Evolutionary conservation across 2,113 vertebrate genomes (phyloP), one percentile per base, ranked within the genome.

Genomic region (Mirounga angustirostris): DNA sequence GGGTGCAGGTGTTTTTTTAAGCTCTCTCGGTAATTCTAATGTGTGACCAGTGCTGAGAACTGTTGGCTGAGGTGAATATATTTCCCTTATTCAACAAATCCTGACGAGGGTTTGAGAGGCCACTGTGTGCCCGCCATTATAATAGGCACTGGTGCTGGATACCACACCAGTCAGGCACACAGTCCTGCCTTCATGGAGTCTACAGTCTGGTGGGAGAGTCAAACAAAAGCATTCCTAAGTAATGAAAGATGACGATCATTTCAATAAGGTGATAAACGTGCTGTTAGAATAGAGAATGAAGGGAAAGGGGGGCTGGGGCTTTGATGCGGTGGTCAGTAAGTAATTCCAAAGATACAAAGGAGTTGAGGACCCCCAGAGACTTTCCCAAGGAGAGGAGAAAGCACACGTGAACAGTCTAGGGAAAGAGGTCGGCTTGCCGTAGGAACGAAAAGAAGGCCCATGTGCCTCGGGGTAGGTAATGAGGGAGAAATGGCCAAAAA

Each of bases 331-430:
- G 9, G 50, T n/a, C 52, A 67, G 61, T 1, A 14, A 69, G 40
- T 61, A 97, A 52, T 97, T 82, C 79, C 81, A 56, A 76, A 85
- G 80, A 40, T 16, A 69, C n/a, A 18, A 40, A 91, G 14, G 36
- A 59, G 84, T 95, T 63, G 54, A 94, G 24, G 30, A 26, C 22
- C 19, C 28, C 65, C 24, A 16, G n/a, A 71, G 59, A 79, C 36
- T 13, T 26, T 46, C 43, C 59, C 67, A 36, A 40, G 40, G 40
- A 50, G 56, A 85, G 40, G 30, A 74, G 30, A 63, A 73, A 46
- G 21, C 14, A 8, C 21, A 14, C 0, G 0, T 9, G 24, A 61
- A 36, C 22, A 54, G 36, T 46, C 79, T 22, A 40, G 74, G 24
- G 83, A 65, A 96, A 59, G 59, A 74, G 33, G 5, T 19, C 7